Base-by-base conservation (phyloP, 2,888 invertebrate genomes). In the Lordiphosa fenestrarum region DNA sequence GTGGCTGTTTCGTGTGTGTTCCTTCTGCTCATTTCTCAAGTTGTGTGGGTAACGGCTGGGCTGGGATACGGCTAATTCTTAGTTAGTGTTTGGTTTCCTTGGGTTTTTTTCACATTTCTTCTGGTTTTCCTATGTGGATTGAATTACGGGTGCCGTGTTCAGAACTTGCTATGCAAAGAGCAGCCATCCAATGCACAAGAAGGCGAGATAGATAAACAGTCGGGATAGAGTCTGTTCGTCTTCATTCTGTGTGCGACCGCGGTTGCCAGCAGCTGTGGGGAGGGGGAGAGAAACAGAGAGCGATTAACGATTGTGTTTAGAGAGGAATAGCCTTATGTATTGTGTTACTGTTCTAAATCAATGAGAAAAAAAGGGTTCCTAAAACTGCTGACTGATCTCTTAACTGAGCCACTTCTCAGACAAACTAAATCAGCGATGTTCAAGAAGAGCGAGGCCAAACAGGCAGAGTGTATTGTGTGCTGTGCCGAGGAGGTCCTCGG, bases 211-310 rank as follows among this genome's bases (percentile, higher is more conserved):
- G 57, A 98, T 91, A 91, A 98, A 98, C 85, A 97, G 92, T 91
- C 96, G 96, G 4, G 97, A 97, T 69, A 98, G 91, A 89, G 96
- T 95, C 90, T 96, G 96, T 88, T 98, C 98, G 88, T 98, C 97
- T 78, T 95, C 94, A 80, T 94, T 94, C 87, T 96, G 96, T n/a
- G 94, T 94, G 6, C 95, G 94, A 71, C 95, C 96, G 69, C 94
- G 93, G 71, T 88, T 87, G 49, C 85, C 85, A 61, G 80, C 87
- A 87, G 41, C 13, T 13, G 9, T 15, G 25, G 15, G 37, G 49
- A 38, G 42, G 5, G 42, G 47, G 13, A 48, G 21, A 19, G 25
- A 46, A 6, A 10, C 7, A 39, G 10, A 30, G 42, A 46, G 6
- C 46, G 21, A 30, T 1, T 25, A 6, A 25, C 3, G 60, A 19